Base-by-base conservation (phyloP, 2,888 invertebrate species). In the Disparrhopalites patrizii region DNA sequence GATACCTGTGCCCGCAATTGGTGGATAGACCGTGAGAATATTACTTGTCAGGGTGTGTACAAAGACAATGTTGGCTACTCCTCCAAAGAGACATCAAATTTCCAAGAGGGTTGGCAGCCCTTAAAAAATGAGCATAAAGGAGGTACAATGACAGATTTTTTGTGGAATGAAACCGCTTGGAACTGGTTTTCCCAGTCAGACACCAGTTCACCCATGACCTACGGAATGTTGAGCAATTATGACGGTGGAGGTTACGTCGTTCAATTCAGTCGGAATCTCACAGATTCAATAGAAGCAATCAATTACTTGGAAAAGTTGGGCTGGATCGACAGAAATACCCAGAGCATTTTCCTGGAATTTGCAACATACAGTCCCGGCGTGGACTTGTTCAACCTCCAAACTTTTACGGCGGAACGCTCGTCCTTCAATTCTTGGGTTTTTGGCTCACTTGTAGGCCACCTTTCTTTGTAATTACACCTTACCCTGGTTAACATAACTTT, bases 211-310 rank as follows among this genome's bases (percentile, higher is more conserved):
- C 1, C 8, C 7, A 1, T 13, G 5, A 20, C 28, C 18, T 1
- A 8, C 2, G 58, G 58, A 3, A 2, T 8, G 1, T 28, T 28
- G 10, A 38, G 43, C 20, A 30, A 1, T 4, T 62, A 62, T 20
- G 40, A 54, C 23, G 62, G 62, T 2, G 54, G 54, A 8, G 62
- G 62, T 13, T 62, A 51, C 54, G 13, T 54, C 3, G 28, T 54
- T 2, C 1, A 54, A 38, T 13, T 50, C 2, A 3, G 4, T 4
- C 2, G 5, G 15, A 23, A 54, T n/a, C 18, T 33, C 13, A 15
- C 1, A 1, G 40, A 8, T 10, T 13, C 36, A 2, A 1, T 5
- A 20, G 25, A 10, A 3, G 7, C 28, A 4, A 7, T 52, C 1
- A 5, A 40, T 5, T 25, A 54, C 5, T 15, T 62, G 36, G n/a